Base-by-base conservation (phyloP, 2,888 invertebrate species). In the Leptopterna dolabrata region DNA sequence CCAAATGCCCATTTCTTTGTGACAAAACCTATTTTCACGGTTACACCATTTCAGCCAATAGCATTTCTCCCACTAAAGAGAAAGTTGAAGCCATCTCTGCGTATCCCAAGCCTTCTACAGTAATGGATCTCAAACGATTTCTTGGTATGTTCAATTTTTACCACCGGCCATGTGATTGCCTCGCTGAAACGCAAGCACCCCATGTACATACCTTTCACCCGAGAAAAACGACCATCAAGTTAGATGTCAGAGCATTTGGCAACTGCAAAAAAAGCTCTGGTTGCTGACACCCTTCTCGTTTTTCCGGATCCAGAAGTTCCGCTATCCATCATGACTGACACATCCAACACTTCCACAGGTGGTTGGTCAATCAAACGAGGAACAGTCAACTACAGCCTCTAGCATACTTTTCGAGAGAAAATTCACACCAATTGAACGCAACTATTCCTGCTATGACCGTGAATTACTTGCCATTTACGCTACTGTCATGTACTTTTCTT, bases 341-440 rank as follows among this genome's bases (percentile, higher is more conserved):
- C 92, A 0, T 92, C 92, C 0, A 91, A 92, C 55, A 87, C 47
- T 0, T 90, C 92, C 1, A 90, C 92, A 3, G 92, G 92, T 0
- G 91, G 91, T 0, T 90, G 0, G 80, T 92, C 9, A 91, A 92
- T 85, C 92, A 92, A 88, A 36, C 71, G 27, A 3, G 24, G 0
- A 24, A 88, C 11, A 47, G 85, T 11, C 2, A n/a, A 11, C 45
- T 73, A 24, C 76, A 83, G 51, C 89, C 89, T 45, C 24, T 89
- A n/a, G 87, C 86, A 30, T 89, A 87, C 47, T 89, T 89, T 51
- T 89, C 88, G n/a, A n/a, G 14, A 30, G 78, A 63, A 89, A 88
- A 41, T 76, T 89, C 0, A 47, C 83, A 2, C 29, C 47, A 7
- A 43, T 87, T 51, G 78, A 89, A 30, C 24, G 16, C 29, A 87